Percentiles rank a stretch among this genome's conserved stretches.
Evolutionary conservation across 2,113 vertebrate genomes (phyloP).

Genomic region (Oxyruncus cristatus): DNA sequence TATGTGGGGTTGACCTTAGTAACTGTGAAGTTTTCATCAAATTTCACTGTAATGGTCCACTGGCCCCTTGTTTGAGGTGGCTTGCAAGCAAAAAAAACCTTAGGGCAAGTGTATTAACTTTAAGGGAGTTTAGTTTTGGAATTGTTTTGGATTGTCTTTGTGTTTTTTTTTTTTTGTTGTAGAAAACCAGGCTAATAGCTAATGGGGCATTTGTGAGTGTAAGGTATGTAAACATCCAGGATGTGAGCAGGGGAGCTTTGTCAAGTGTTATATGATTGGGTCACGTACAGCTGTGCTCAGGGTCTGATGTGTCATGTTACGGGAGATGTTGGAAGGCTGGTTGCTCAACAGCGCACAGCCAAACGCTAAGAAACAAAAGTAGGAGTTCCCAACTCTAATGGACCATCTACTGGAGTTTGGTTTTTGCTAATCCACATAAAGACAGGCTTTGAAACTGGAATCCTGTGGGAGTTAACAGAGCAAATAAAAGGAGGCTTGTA

Average conservation of each 20-base stretch:
- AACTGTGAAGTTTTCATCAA: neutral
- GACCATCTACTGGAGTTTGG: neutral
- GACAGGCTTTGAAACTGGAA: neutral
- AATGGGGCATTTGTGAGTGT: neutral
- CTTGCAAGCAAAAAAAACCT: neutral
- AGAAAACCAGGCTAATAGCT: neutral
- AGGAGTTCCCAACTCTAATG: neutral
- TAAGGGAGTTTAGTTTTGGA: neutral
- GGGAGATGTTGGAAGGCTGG: neutral
- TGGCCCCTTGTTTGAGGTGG: neutral
- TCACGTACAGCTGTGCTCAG: rapidly evolving
- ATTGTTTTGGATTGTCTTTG: neutral
- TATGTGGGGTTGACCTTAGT: neutral
- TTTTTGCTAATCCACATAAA: neutral
- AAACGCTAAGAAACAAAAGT: neutral
- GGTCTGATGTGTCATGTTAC: neutral
- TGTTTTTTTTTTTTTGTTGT: neutral
- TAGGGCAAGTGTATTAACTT: neutral
- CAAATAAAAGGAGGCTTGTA: neutral
- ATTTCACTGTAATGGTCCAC: neutral
- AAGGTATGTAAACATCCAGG: neutral
- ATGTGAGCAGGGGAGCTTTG: neutral
- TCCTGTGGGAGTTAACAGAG: neutral
- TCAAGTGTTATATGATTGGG: neutral
- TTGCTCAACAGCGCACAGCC: neutral